These are phyloP conservation scores for Drosophila bipectinata DNA, from an alignment of 1,140 invertebrate species.

Conservation along the genomic window DNA sequence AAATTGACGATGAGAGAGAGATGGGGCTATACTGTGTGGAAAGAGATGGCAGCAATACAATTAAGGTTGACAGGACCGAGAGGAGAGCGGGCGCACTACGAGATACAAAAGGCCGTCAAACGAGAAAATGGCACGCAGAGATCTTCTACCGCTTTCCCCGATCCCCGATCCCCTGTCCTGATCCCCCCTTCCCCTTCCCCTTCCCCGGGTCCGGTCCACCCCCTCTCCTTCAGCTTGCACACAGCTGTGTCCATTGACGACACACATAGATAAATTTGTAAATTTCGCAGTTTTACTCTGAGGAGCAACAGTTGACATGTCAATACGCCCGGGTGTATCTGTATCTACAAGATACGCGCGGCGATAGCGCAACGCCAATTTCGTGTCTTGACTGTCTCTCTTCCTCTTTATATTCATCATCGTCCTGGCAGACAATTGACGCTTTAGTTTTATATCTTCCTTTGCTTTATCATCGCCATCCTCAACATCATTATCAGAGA, in stretches of 20 bases:
- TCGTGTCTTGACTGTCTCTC: constrained; percentile 5
- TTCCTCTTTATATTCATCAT: constrained; percentile 9
- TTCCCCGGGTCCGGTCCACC: background rate
- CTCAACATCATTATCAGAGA: constrained; percentile 48
- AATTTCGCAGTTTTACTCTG: constrained; percentile 61
- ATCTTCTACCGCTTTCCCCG: constrained; percentile 36
- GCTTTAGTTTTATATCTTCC: constrained; percentile 72
- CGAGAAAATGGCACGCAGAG: constrained; percentile 75
- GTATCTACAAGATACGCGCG: constrained; percentile 44
- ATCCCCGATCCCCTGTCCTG: background rate
- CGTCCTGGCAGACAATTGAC: constrained; percentile 62
- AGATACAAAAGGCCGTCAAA: constrained; percentile 74
- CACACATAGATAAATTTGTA: constrained; percentile 82
- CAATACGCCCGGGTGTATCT: constrained; percentile 48
- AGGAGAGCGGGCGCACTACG: constrained; percentile 18
- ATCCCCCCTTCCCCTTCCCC: background rate
- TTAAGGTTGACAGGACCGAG: constrained; percentile 57
- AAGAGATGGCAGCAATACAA: constrained; percentile 34
- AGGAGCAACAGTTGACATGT: constrained; percentile 70
- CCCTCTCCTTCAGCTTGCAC: background rate
- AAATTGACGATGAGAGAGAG: constrained; percentile 11
- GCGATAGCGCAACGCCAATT: constrained; percentile 39
- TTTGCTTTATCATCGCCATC: constrained; percentile 66
- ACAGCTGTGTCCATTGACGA: constrained; percentile 28
- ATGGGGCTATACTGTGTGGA: constrained; percentile 1